Conservation (phyloP, 1,140 invertebrate genomes). For the Diprion similis region DNA sequence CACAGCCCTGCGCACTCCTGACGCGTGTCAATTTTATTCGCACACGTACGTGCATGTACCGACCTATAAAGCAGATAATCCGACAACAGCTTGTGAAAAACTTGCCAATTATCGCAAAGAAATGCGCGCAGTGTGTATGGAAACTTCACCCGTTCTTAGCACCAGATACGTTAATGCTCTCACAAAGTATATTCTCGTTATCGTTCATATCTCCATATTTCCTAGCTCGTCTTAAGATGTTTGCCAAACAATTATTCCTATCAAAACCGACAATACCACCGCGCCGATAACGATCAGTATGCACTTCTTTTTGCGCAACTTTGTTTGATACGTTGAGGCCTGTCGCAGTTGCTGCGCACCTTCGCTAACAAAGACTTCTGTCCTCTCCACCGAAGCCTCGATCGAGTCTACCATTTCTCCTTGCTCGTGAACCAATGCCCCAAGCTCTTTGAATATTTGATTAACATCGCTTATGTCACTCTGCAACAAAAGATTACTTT, state of each 20-base stretch:
- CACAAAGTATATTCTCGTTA: not conserved
- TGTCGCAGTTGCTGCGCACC: constrained; percentile 81
- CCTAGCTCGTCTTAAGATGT: constrained; percentile 18
- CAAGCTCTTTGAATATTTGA: constrained; percentile 98
- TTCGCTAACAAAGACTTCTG: constrained; percentile 85
- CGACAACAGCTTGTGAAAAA: too few species aligned
- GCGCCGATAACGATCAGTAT: constrained; percentile 73
- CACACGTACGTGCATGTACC: too few species aligned
- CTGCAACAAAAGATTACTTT: constrained; percentile 63
- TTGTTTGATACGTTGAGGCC: constrained; percentile 86
- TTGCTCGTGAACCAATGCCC: constrained; percentile 95
- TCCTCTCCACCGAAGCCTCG: constrained; percentile 92
- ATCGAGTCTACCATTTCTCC: constrained; percentile 97
- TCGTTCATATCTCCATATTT: not conserved
- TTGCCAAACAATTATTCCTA: constrained; percentile 71
- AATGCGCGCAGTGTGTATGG: too few species aligned
- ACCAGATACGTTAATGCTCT: too few species aligned
- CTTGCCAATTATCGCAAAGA: too few species aligned
- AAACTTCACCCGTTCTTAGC: too few species aligned
- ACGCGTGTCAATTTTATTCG: too few species aligned
- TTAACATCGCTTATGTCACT: constrained; percentile 95
- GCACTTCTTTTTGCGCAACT: constrained; percentile 86
- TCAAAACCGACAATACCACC: constrained; percentile 74
- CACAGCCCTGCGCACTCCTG: too few species aligned
- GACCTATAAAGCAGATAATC: too few species aligned